Percentiles rank a stretch among this genome's conserved stretches.
These are phyloP conservation scores for Spondyliosoma cantharus DNA, from an alignment of 2,797 vertebrate genomes.

Conservation along the genomic window DNA sequence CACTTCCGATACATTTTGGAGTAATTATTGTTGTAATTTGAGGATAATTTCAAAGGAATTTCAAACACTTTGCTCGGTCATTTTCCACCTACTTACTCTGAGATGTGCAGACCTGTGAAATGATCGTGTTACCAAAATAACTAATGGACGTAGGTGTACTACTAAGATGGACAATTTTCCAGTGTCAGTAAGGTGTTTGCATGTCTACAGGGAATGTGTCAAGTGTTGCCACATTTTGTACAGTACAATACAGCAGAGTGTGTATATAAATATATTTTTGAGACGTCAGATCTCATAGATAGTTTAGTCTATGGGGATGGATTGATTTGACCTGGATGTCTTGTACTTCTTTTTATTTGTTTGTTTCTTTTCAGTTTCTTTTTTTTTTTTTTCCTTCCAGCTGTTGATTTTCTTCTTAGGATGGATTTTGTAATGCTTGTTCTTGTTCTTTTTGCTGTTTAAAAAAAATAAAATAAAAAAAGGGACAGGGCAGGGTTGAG, in stretches of 20 bases:
- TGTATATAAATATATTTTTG: constrained; percentile 88
- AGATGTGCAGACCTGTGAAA: too few species aligned
- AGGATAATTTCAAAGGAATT: too few species aligned
- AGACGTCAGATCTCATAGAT: constrained; percentile 82
- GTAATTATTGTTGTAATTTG: too few species aligned
- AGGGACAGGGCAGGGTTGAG: constrained; percentile 59
- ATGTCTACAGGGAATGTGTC: constrained; percentile 81
- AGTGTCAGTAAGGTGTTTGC: constrained; percentile 82
- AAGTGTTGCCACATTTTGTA: constrained; percentile 82
- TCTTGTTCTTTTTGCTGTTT: constrained; percentile 79
- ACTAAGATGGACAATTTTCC: constrained; percentile 61
- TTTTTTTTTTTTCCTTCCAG: constrained; percentile 69
- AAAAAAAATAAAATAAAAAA: constrained; percentile 27
- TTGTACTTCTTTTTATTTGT: constrained; percentile 61
- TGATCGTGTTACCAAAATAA: too few species aligned
- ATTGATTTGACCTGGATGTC: constrained; percentile 77
- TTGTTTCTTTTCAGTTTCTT: background rate
- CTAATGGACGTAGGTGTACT: constrained; percentile 25
- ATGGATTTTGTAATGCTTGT: constrained; percentile 85
- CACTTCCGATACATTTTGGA: too few species aligned
- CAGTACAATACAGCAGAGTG: constrained; percentile 89
- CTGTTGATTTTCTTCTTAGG: constrained; percentile 73
- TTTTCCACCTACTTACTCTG: too few species aligned
- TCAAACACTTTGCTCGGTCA: too few species aligned
- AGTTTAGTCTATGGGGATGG: constrained; percentile 76